Evolutionary conservation across 2,113 vertebrate genomes (phyloP).

Genomic region (Tupaia tana): DNA sequence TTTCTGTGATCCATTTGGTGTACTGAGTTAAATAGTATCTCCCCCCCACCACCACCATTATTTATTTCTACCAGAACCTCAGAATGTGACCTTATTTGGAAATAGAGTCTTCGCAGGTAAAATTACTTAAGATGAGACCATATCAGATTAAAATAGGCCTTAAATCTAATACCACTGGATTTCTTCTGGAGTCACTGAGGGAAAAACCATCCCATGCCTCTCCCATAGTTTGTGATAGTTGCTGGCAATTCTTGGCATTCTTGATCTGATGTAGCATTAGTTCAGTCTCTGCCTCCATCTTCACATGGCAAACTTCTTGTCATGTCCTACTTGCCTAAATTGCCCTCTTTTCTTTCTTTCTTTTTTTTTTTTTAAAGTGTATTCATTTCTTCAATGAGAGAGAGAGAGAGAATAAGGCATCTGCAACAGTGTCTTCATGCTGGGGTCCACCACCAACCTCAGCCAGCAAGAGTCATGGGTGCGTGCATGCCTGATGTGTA

Average conservation of each 20-base stretch:
- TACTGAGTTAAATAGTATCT: neutral
- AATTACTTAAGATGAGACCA: neutral
- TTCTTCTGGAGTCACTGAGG: neutral
- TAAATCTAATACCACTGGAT: neutral
- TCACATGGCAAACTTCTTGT: neutral
- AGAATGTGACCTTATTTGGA: neutral
- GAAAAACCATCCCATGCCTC: neutral
- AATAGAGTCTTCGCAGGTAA: neutral
- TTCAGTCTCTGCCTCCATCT: neutral
- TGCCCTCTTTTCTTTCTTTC: neutral
- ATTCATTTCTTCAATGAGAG: too few relatives aligned
- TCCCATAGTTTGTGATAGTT: neutral
- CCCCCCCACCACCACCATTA: too few relatives aligned
- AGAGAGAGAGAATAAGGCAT: too few relatives aligned
- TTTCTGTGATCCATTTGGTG: neutral
- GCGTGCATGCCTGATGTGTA: too few relatives aligned
- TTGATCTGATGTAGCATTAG: neutral
- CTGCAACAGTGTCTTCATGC: too few relatives aligned
- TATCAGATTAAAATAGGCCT: neutral
- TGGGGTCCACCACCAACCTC: too few relatives aligned
- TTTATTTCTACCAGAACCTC: neutral
- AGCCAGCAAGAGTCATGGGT: too few relatives aligned
- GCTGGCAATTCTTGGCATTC: neutral
- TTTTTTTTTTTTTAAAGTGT: too few relatives aligned
- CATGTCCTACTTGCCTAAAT: neutral